Percentiles rank a stretch among this genome's conserved stretches.
phyloP scores from a whole-genome alignment of 2,113 vertebrate species.

The Coreoperca whiteheadi region DNA sequence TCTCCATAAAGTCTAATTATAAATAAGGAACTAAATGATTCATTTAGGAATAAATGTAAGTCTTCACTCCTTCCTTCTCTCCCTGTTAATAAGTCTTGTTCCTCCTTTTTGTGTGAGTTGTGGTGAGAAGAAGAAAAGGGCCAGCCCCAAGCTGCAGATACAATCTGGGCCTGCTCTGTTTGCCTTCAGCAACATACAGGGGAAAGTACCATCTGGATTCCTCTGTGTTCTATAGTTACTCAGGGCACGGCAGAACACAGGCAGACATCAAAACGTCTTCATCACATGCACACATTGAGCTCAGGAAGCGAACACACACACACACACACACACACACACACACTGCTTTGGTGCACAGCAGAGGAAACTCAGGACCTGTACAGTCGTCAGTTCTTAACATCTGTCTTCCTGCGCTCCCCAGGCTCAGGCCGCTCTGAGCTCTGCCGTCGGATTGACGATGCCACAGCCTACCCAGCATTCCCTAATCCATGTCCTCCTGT shows the following conservation, averaged over 20 bases:
- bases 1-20: neutral
- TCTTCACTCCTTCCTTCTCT: conserved; percentile 33
- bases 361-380: conserved; percentile 69
- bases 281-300: conserved; percentile 49
- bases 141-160: conserved; percentile 56
- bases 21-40: conserved; percentile 44
- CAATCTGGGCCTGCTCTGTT: conserved; percentile 22
- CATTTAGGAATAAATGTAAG: neutral
- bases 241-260: conserved; percentile 17
- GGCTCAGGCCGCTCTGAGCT: conserved; percentile 34
- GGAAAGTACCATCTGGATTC: conserved; percentile 77
- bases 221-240: conserved; percentile 34
- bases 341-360: conserved; percentile 51
- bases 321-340: conserved; percentile 24
- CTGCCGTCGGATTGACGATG: conserved; percentile 54
- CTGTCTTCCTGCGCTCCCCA: conserved; percentile 53
- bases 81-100: conserved; percentile 36
- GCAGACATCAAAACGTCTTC: conserved; percentile 47
- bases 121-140: conserved; percentile 58
- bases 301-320: conserved; percentile 71
- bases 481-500: conserved; percentile 65
- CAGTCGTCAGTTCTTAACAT: conserved; percentile 37
- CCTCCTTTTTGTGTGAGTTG: conserved; percentile 42
- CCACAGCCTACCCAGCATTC: conserved; percentile 43
- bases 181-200: conserved; percentile 35